Percentiles rank a stretch among this genome's conserved stretches.
Evolutionary conservation across 2,113 vertebrate genomes (phyloP).

Genomic region (Turnix velox): DNA sequence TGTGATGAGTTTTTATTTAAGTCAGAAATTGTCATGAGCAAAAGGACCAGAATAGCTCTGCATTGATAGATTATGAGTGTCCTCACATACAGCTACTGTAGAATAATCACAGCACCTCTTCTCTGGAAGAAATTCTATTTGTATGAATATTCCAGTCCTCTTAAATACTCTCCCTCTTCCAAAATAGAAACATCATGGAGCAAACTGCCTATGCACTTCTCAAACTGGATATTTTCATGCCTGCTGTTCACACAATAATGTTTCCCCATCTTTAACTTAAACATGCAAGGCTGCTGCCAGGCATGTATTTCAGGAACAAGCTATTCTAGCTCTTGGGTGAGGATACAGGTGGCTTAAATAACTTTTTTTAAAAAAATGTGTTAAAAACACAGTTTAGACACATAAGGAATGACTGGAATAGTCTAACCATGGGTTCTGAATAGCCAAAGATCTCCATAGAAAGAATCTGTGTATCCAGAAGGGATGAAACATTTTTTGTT

Average conservation of each 20-base stretch:
- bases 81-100: background rate
- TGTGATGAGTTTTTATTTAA: background rate
- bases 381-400: background rate
- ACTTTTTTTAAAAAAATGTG: background rate
- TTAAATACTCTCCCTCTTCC: background rate
- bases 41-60: background rate
- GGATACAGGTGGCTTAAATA: background rate
- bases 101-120: background rate
- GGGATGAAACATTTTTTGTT: background rate
- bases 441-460: background rate
- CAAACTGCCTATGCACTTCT: background rate
- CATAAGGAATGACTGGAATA: background rate
- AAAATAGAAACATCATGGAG: background rate
- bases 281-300: background rate
- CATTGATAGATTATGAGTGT: background rate
- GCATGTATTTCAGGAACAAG: background rate
- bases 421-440: background rate
- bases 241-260: background rate
- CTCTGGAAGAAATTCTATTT: background rate
- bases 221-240: background rate
- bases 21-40: background rate
- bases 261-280: constrained; percentile 8
- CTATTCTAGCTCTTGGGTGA: background rate
- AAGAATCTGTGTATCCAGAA: background rate
- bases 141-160: background rate